Evolutionary conservation across 2,888 invertebrate species (phyloP).

Genomic region (Frankliniella fusca): DNA sequence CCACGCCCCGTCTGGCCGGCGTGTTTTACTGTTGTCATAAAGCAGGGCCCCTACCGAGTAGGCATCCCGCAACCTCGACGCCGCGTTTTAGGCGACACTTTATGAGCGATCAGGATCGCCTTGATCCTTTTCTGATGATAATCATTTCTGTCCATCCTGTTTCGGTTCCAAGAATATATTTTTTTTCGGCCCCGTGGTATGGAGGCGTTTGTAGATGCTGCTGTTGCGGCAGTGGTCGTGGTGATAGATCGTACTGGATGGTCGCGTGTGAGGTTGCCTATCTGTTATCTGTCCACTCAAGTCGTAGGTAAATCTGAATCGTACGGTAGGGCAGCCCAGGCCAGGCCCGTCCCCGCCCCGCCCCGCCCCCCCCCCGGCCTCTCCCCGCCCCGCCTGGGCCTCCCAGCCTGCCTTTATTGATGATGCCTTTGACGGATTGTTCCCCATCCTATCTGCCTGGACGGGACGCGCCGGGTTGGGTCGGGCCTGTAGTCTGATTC

Average conservation of each 20-base stretch:
- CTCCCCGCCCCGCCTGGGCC: not conserved
- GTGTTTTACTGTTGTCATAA: constrained; percentile 26
- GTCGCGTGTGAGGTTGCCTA: constrained; percentile 15
- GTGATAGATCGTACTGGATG: constrained; percentile 20
- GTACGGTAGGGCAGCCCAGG: not conserved
- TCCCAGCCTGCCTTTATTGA: constrained; percentile 3
- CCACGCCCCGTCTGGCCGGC: not conserved
- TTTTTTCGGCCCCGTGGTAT: too few species aligned
- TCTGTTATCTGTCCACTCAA: constrained; percentile 26
- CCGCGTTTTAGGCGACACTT: constrained; percentile 1
- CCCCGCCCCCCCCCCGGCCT: not conserved
- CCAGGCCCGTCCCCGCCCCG: not conserved
- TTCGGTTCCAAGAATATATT: not conserved
- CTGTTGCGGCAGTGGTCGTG: not conserved
- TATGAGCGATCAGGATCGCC: not conserved
- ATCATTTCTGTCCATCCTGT: not conserved
- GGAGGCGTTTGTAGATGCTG: not conserved
- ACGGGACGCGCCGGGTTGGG: not conserved
- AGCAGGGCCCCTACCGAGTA: constrained; percentile 15
- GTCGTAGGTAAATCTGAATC: constrained; percentile 20
- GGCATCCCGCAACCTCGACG: not conserved
- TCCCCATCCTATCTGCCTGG: not conserved
- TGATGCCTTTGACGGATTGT: constrained; percentile 24
- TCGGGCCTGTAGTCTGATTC: not conserved
- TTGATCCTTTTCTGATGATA: not conserved